Conservation (phyloP, 2,113 vertebrate genomes). For the Conger conger region DNA sequence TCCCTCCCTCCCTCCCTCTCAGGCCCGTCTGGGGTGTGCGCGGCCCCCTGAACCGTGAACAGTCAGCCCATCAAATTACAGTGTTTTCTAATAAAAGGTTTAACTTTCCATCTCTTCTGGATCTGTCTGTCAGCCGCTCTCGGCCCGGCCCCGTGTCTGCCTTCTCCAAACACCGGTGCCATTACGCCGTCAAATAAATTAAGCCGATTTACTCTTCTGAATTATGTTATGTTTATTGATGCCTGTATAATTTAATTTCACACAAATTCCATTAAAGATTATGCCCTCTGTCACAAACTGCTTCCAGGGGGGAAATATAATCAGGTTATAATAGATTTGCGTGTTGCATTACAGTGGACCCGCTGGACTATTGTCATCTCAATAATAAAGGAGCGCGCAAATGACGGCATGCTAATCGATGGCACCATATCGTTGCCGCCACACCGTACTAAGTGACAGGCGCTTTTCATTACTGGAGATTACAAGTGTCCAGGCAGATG, state of each 20-base stretch:
- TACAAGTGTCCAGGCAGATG: slow-evolving; percentile 48
- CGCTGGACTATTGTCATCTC: slow-evolving; percentile 77
- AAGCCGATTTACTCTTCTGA: slow-evolving; percentile 86
- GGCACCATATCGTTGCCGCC: slow-evolving; percentile 63
- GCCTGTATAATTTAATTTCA: slow-evolving; percentile 88
- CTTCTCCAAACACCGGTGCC: slow-evolving; percentile 68
- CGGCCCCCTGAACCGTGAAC: slow-evolving; percentile 63
- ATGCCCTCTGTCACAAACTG: slow-evolving; percentile 81
- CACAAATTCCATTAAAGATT: slow-evolving; percentile 90
- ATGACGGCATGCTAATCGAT: slow-evolving; percentile 77
- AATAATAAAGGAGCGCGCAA: slow-evolving; percentile 76
- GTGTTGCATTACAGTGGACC: slow-evolving; percentile 78
- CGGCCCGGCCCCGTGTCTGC: slow-evolving; percentile 72
- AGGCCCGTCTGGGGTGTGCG: slow-evolving; percentile 40
- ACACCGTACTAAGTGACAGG: slow-evolving; percentile 66
- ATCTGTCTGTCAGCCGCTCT: slow-evolving; percentile 73
- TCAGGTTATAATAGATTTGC: slow-evolving; percentile 86
- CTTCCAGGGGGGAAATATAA: slow-evolving; percentile 85
- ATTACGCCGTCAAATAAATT: slow-evolving; percentile 81
- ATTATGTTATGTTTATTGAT: slow-evolving; percentile 88
- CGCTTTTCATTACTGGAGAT: slow-evolving; percentile 66
- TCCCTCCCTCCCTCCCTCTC: slow-evolving; percentile 10
- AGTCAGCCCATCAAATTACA: slow-evolving; percentile 84
- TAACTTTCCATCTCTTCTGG: slow-evolving; percentile 79
- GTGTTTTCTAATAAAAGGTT: slow-evolving; percentile 82